Evolutionary conservation across 1,140 invertebrate species (phyloP), one percentile per base, ranked within the genome.

Genomic region (Heterodera schachtii): DNA sequence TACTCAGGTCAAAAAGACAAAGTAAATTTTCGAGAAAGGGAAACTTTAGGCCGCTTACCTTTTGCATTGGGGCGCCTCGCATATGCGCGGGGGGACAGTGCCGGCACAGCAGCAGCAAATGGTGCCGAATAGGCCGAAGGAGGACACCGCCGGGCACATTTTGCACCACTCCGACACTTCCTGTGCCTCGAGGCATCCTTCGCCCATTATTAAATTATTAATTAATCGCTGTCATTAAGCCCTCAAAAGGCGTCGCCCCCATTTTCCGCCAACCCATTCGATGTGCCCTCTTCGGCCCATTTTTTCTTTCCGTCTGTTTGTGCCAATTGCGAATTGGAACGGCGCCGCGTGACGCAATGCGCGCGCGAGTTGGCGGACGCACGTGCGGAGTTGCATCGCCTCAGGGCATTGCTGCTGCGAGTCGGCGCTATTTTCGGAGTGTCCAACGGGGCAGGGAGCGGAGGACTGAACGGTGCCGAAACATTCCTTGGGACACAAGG

Each of bases 211-310:
- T 13, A 78, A 75, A 31, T 31, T 19, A 19, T 47, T 6, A 3
- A 75, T 66, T 79, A n/a, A 11, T 5, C 9, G 9, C 13, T 47
- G 79, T 66, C 46, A 31, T 31, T 31, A 31, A 81, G 80, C n/a
- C 80, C 80, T 16, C 80, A 81, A 52, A 81, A 81, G 49, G 52
- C 47, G 16, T 81, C 80, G 69, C 80, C 80, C 46, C 16, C 79
- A 16, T 73, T 71, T 41, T 13, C 67, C 21, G 46, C 60, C 19
- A 9, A 52, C 47, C 70, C 75, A 43, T 21, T 13, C 70, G 49
- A 80, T 64, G 44, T 64, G 70, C 70, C 70, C 11, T 73, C 43
- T 46, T 49, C 44, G 19, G n/a, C 43, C 41, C 8, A 64, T 19
- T 57, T 79, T 31, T 41, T 69, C 19, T 80, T 46, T 11, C 57